These are phyloP conservation scores for Vanessa tameamea DNA, from an alignment of 1,140 invertebrate species.

Conservation along the genomic window DNA sequence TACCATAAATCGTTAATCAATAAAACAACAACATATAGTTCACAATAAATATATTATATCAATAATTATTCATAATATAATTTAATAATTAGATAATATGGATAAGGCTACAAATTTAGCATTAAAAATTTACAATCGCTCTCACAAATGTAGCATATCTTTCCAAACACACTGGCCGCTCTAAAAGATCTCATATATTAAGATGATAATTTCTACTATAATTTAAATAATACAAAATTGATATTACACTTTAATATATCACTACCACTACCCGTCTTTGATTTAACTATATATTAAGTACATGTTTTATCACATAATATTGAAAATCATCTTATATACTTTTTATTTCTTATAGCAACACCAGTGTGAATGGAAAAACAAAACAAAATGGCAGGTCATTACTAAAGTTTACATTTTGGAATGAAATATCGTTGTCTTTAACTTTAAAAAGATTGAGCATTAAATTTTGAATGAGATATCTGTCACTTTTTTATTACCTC, in stretches of 20 bases:
- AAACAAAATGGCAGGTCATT: slow-evolving; percentile 9
- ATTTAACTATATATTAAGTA: background rate
- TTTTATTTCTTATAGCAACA: background rate
- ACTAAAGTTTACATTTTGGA: slow-evolving; percentile 19
- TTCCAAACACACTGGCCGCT: slow-evolving; percentile 17
- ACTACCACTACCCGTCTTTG: background rate
- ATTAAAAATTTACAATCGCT: slow-evolving; percentile 54
- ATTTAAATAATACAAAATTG: slow-evolving; percentile 9
- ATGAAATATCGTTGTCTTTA: slow-evolving; percentile 16
- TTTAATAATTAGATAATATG: slow-evolving; percentile 68
- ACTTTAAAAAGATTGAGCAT: slow-evolving; percentile 7
- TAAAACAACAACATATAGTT: slow-evolving; percentile 42
- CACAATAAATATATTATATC: slow-evolving; percentile 76
- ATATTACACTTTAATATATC: slow-evolving; percentile 1
- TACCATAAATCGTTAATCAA: slow-evolving; percentile 5
- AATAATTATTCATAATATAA: slow-evolving; percentile 68
- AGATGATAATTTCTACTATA: background rate
- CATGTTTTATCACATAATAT: slow-evolving; percentile 10
- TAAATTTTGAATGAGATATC: slow-evolving; percentile 3
- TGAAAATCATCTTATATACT: background rate
- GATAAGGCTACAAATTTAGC: slow-evolving; percentile 71
- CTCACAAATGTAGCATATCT: slow-evolving; percentile 61
- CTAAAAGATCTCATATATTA: background rate
- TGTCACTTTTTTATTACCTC: background rate
- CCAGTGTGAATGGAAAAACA: slow-evolving; percentile 8